Base-by-base conservation (phyloP, 2,797 vertebrate genomes). In the Discoglossus pictus region DNA sequence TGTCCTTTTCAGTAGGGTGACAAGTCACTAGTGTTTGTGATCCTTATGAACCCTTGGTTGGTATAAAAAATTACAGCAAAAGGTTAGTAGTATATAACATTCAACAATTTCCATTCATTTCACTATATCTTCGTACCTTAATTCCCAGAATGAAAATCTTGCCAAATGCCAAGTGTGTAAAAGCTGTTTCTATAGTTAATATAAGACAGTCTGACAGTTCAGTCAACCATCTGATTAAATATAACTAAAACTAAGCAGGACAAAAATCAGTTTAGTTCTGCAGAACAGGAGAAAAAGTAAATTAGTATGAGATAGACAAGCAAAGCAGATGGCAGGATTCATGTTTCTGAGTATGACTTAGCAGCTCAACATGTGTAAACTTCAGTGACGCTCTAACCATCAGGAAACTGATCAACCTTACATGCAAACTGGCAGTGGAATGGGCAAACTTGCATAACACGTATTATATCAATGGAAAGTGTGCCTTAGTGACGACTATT, bases 71-170 rank as follows among this genome's bases (percentile, higher is more conserved):
- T 24, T 48, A 48, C 20, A 13, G 17, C 21, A 20, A 48, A 48
- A 48, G 46, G 46, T 48, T 48, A 48, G 11, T 20, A 13, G 20
- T 21, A 25, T 48, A 25, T 24, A 48, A 24, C 24, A 5, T 48
- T 48, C 20, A 25, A n/a, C 1, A 24, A 25, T 24, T 24, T 7
- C n/a, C 21, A 24, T 25, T 48, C 12, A 25, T 25, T 48, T 48
- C 20, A 18, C 9, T 25, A 48, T 15, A 24, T 48, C 10, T 48
- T 48, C 3, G 21, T 25, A 15, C 20, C 46, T 48, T 18, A 13
- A 25, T 48, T 48, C 46, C 46, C 20, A 18, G 46, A 24, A 48
- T 48, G 46, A 16, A 48, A 25, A 48, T 48, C 10, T 48, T 48
- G 11, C 21, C 46, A 48, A 48, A 48, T 48, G 20, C 46, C 46